phyloP scores from a whole-genome alignment of 1,140 invertebrate genomes.

The Branchinecta lynchi region DNA sequence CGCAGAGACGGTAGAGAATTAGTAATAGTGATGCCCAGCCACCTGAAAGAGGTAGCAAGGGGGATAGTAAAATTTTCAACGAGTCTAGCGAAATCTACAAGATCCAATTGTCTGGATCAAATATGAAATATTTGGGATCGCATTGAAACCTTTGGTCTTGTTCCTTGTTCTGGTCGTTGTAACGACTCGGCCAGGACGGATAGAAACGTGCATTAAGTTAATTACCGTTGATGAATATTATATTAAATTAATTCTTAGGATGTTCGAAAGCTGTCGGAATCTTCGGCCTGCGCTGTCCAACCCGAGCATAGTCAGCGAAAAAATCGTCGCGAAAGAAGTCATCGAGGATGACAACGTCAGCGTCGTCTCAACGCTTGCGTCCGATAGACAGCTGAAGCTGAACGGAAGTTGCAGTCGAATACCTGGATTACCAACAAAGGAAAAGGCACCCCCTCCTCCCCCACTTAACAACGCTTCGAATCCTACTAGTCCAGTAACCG shows the following conservation, averaged over 20 bases:
- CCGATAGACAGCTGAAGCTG: neutral
- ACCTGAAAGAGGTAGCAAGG: too few relatives aligned
- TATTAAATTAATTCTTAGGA: neutral
- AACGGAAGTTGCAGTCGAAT: neutral
- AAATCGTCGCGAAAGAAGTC: neutral
- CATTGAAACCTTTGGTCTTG: too few relatives aligned
- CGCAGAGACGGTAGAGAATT: too few relatives aligned
- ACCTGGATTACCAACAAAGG: neutral
- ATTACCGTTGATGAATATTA: too few relatives aligned
- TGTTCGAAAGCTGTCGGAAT: neutral
- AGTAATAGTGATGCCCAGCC: too few relatives aligned
- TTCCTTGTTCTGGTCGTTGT: too few relatives aligned
- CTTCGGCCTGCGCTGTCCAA: neutral
- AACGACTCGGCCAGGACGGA: too few relatives aligned
- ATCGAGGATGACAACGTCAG: neutral
- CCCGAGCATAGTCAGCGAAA: neutral
- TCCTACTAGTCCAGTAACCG: slow-evolving; percentile 6
- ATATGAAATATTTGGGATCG: too few relatives aligned
- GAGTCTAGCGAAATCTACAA: too few relatives aligned
- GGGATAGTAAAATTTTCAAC: too few relatives aligned
- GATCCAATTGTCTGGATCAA: too few relatives aligned
- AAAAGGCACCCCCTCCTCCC: neutral
- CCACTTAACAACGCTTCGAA: neutral
- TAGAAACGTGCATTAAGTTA: too few relatives aligned
- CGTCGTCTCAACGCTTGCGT: neutral